Conservation (phyloP, 2,888 invertebrate species). For the Acleris literana region DNA sequence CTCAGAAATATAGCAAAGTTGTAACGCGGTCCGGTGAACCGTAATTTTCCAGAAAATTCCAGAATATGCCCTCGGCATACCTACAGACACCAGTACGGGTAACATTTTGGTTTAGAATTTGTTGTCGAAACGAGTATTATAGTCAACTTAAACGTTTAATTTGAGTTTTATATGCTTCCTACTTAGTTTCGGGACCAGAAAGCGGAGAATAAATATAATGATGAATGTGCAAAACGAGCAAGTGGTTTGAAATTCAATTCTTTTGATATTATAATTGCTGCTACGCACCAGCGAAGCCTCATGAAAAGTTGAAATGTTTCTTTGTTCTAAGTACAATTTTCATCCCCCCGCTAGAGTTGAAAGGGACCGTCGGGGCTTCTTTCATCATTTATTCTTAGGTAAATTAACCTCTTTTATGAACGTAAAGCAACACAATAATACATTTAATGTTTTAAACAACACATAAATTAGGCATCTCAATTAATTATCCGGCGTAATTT, state of each 20-base stretch:
- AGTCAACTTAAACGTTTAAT: no score
- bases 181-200: no score
- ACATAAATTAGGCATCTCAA: neutral
- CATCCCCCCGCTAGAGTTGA: slow-evolving; percentile 48
- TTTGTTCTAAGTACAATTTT: slow-evolving; percentile 56
- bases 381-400: slow-evolving; percentile 41
- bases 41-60: slow-evolving; percentile 47
- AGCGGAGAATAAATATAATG: neutral
- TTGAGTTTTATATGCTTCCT: neutral
- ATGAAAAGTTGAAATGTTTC: slow-evolving; percentile 53
- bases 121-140: no score
- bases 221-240: slow-evolving; percentile 1
- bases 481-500: neutral
- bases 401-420: slow-evolving; percentile 24
- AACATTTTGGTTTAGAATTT: neutral
- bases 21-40: slow-evolving; percentile 48
- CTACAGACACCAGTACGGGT: neutral
- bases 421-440: neutral
- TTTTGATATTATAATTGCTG: slow-evolving; percentile 56
- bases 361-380: slow-evolving; percentile 43
- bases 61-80: slow-evolving; percentile 38
- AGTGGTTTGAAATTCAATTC: slow-evolving; percentile 44
- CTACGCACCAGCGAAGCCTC: slow-evolving; percentile 53
- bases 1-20: slow-evolving; percentile 58
- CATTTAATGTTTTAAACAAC: neutral